phyloP scores from a whole-genome alignment of 2,797 vertebrate species.

The Telmatherina bonti region DNA sequence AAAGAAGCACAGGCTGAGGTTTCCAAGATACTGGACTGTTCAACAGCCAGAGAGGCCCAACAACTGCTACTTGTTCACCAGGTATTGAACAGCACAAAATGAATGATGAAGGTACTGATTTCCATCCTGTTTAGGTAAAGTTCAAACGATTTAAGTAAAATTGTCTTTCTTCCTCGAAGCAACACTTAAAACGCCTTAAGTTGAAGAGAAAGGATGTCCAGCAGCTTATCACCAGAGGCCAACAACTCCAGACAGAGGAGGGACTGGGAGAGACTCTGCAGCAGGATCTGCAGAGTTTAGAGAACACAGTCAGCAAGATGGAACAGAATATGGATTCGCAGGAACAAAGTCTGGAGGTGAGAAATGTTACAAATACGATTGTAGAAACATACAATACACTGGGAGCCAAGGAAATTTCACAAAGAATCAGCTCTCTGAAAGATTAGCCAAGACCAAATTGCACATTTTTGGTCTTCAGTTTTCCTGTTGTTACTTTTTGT shows the following conservation, averaged over 20 bases:
- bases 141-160: not conserved
- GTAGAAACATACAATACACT: not conserved
- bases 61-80: slow-evolving; percentile 92
- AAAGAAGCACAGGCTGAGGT: slow-evolving; percentile 89
- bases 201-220: slow-evolving; percentile 90
- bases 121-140: not conserved
- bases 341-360: slow-evolving; percentile 92
- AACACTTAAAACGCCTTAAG: slow-evolving; percentile 89
- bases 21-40: slow-evolving; percentile 89
- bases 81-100: slow-evolving; percentile 74
- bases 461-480: not conserved
- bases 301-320: slow-evolving; percentile 87
- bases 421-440: not conserved
- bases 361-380: not conserved
- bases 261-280: slow-evolving; percentile 84
- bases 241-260: slow-evolving; percentile 86
- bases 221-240: slow-evolving; percentile 88
- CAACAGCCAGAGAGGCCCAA: slow-evolving; percentile 91
- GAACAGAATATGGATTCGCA: slow-evolving; percentile 90
- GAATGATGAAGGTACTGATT: not conserved
- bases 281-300: slow-evolving; percentile 84
- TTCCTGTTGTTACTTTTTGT: not conserved
- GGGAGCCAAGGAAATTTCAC: not conserved
- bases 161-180: slow-evolving; percentile 72
- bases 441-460: too few species aligned